Percentiles rank a stretch among this genome's conserved stretches.
phyloP scores from a whole-genome alignment of 1,140 invertebrate species.

The Penaeus japonicus region DNA sequence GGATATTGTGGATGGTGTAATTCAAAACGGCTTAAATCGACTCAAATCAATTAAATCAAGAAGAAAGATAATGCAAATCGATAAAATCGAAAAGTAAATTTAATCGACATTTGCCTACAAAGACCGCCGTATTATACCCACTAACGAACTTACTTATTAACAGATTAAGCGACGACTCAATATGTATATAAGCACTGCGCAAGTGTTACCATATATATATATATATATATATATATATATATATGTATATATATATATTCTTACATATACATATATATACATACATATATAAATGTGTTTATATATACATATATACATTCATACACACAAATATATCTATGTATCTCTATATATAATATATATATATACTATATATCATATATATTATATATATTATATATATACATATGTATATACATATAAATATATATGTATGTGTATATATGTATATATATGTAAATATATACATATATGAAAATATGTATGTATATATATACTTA shows the following conservation, averaged over 20 bases:
- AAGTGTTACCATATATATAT: background rate
- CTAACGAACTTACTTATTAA: no score
- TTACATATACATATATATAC: background rate
- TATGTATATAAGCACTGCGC: no score
- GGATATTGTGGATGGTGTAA: no score
- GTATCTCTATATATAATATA: background rate
- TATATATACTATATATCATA: background rate
- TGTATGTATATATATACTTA: slow-evolving; percentile 1
- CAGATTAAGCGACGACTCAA: no score
- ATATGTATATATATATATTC: slow-evolving; percentile 14
- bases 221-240: background rate
- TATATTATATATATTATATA: background rate
- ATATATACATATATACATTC: background rate
- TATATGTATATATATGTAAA: slow-evolving; percentile 32
- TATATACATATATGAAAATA: slow-evolving; percentile 34
- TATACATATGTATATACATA: no score
- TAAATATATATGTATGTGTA: slow-evolving; percentile 25
- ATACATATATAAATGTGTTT: background rate
- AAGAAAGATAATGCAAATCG: no score
- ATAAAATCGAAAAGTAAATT: no score
- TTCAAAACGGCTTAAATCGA: no score
- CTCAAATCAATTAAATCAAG: no score
- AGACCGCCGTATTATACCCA: no score
- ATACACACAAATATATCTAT: background rate
- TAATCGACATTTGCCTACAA: no score